These are phyloP conservation scores for Artibeus jamaicensis DNA, from an alignment of 2,797 vertebrate species.

Conservation along the genomic window DNA sequence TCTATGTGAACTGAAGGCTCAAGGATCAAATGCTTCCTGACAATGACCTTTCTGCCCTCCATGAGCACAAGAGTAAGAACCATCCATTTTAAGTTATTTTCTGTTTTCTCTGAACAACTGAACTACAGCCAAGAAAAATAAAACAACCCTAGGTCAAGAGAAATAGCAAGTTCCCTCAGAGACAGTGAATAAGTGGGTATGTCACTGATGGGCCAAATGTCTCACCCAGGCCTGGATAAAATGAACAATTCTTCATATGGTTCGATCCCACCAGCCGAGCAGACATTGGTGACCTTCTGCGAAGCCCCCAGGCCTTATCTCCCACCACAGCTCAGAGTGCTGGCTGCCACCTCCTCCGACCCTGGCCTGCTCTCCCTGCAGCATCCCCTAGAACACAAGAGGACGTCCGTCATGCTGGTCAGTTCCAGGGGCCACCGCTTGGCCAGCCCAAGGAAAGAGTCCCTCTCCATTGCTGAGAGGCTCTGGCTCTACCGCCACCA, in stretches of 20 bases:
- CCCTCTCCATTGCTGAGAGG: neutral
- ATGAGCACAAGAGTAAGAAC: neutral
- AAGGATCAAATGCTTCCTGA: neutral
- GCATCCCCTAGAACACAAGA: too few species aligned
- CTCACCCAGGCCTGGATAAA: neutral
- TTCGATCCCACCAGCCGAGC: neutral
- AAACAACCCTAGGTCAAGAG: neutral
- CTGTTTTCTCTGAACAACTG: neutral
- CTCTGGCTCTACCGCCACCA: neutral
- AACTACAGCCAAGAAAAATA: neutral
- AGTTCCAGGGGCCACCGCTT: too few species aligned
- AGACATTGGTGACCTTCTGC: neutral
- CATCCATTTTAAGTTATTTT: neutral
- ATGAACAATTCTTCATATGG: rapidly evolving
- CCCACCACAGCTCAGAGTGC: neutral
- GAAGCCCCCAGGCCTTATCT: neutral
- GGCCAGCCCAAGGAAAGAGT: neutral
- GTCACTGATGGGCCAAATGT: rapidly evolving
- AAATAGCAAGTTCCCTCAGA: rapidly evolving
- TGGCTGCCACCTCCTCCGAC: neutral
- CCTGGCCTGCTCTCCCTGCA: too few species aligned
- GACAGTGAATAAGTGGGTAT: neutral
- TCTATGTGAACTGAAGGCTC: neutral
- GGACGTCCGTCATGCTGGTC: rapidly evolving
- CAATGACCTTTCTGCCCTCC: neutral